phyloP scores from a whole-genome alignment of 2,888 invertebrate species.

The Oxycera nigricornis region DNA sequence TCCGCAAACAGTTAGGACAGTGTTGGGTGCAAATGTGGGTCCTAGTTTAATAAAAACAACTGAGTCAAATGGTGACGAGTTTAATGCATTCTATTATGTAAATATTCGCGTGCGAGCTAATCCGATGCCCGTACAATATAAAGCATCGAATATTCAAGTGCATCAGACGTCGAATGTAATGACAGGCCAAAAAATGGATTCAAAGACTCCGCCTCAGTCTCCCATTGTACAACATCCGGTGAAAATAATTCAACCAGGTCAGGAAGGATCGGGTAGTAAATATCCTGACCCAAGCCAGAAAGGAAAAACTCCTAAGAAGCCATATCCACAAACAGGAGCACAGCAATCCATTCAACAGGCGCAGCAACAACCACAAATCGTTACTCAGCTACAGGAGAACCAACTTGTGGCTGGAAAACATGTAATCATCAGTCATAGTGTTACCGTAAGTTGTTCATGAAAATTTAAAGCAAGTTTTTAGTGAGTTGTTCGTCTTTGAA shows the following conservation, averaged over 20 bases:
- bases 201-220: constrained; percentile 45
- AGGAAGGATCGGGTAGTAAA: background rate
- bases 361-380: constrained; percentile 45
- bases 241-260: background rate
- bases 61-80: constrained; percentile 65
- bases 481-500: no score
- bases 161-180: constrained; percentile 45
- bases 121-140: constrained; percentile 63
- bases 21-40: constrained; percentile 83
- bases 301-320: background rate
- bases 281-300: constrained; percentile 27
- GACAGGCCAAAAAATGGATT: constrained; percentile 32
- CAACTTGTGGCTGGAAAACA: constrained; percentile 41
- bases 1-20: constrained; percentile 83
- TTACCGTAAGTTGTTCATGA: constrained; percentile 42
- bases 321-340: constrained; percentile 54
- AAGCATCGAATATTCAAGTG: constrained; percentile 48
- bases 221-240: constrained; percentile 42
- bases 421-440: constrained; percentile 42
- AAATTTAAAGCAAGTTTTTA: no score
- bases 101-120: constrained; percentile 72
- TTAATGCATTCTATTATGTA: constrained; percentile 69
- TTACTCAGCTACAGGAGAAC: constrained; percentile 37
- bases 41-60: constrained; percentile 72
- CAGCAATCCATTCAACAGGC: constrained; percentile 12